Evolutionary conservation across 2,113 vertebrate genomes (phyloP).

Genomic region (Dipodomys spectabilis): DNA sequence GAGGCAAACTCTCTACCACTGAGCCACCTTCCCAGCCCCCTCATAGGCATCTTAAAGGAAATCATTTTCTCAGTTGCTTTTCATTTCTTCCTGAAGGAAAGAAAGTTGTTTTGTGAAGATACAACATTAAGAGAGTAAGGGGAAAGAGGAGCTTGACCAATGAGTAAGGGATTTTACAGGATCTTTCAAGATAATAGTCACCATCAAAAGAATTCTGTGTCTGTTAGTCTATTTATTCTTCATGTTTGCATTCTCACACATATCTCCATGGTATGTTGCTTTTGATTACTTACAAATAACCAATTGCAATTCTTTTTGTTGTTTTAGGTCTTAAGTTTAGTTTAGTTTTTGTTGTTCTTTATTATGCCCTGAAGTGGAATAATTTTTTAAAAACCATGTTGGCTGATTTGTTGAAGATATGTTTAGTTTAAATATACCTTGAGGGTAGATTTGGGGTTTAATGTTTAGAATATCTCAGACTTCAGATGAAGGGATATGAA

Average conservation of each 20-base stretch:
- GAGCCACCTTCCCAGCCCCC: too few species aligned
- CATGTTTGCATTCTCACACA: neutral
- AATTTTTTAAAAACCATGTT: slow-evolving; percentile 44
- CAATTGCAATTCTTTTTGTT: neutral
- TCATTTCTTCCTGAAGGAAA: neutral
- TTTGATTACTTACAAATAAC: neutral
- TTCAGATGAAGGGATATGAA: slow-evolving; percentile 63
- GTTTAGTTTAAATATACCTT: slow-evolving; percentile 63
- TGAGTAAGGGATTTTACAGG: neutral
- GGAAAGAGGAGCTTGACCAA: neutral
- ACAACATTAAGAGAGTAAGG: neutral
- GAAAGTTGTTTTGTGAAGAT: neutral
- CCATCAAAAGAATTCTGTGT: neutral
- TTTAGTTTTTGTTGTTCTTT: slow-evolving; percentile 52
- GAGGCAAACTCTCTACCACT: too few species aligned
- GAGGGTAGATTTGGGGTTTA: slow-evolving; percentile 49
- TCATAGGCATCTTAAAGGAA: neutral
- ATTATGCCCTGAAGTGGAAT: neutral
- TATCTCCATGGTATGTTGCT: neutral
- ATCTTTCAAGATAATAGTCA: neutral
- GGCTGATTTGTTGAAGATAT: slow-evolving; percentile 16
- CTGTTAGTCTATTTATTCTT: neutral
- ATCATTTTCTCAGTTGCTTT: neutral
- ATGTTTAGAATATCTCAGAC: slow-evolving; percentile 52
- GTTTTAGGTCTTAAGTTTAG: slow-evolving; percentile 1